Evolutionary conservation across 23 tunicate genomes (phyloP), one percentile per base, ranked within the genome.

Genomic region (Pegea sp.): DNA sequence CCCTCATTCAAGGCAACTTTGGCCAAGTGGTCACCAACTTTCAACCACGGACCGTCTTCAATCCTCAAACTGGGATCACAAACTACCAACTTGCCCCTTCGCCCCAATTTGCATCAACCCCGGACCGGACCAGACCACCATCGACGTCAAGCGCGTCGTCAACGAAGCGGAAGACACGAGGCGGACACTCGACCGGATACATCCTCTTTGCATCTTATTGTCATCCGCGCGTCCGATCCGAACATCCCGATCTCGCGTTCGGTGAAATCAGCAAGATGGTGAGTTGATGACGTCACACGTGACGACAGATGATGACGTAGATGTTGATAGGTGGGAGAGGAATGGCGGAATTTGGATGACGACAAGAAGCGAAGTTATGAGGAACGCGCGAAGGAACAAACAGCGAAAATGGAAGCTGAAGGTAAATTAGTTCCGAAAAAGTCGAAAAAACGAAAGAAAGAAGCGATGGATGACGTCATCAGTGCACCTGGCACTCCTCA

Each of bases 251-350:
- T 46, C 58, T 84, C 71, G 63, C 76, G 1, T 84, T 84, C 34
- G 95, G 95, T 13, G 95, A 84, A 30, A 84, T 84, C 57, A 84
- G 95, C 58, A 84, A 74, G 50, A 48, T 84, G 31, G 95, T 84
- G 38, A 67, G 76, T 63, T n/a, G n/a, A n/a, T n/a, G n/a, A n/a
- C n/a, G n/a, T n/a, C n/a, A n/a, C n/a, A n/a, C n/a, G n/a, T 16
- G 16, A 38, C 16, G 16, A 8, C 11, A 38, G 16, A 8, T 8
- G 46, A 38, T 38, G 16, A 38, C 11, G 16, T 8, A 8, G 11
- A 38, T 38, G 16, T 8, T 38, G 16, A 38, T 11, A 84, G 95
- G 95, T 84, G 26, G 98, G 98, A 19, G 98, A 89, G 52, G 90
- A 77, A 54, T 89, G 98, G 98, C 57, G 98, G 29, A 57, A 60